Percentiles rank a stretch among this genome's conserved stretches.
Evolutionary conservation across 30 jellyfish, hydroid and myxozoan species (phyloP).

Genomic region (Aurelia aurita complex sp. Pacific): DNA sequence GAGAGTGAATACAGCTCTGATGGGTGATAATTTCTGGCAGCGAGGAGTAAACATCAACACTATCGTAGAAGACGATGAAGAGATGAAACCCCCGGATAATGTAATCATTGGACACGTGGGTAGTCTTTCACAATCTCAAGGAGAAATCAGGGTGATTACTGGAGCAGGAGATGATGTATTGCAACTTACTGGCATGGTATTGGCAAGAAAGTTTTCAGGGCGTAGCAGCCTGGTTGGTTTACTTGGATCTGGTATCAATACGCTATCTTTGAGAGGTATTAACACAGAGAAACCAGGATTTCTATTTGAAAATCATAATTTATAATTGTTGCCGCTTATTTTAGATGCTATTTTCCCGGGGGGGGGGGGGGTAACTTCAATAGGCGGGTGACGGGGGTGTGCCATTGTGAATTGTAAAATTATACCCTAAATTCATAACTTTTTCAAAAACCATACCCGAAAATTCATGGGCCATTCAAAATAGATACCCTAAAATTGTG

Average conservation of each 20-base stretch:
- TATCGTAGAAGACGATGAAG: constrained; percentile 6
- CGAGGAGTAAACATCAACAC: constrained; percentile 8
- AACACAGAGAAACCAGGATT: too few relatives aligned
- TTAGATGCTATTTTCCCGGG: too few relatives aligned
- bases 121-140: background rate
- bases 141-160: constrained; percentile 1
- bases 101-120: constrained; percentile 4
- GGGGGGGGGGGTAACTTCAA: too few relatives aligned
- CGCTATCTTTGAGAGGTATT: constrained; percentile 1
- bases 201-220: background rate
- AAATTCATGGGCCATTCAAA: too few relatives aligned
- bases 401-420: too few relatives aligned
- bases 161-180: constrained; percentile 17
- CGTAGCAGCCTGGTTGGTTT: background rate
- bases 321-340: too few relatives aligned
- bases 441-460: too few relatives aligned
- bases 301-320: too few relatives aligned
- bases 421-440: too few relatives aligned
- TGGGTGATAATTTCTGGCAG: constrained; percentile 1
- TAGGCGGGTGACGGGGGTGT: too few relatives aligned
- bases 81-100: background rate
- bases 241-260: constrained; percentile 13
- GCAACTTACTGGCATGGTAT: constrained; percentile 2
- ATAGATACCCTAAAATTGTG: too few relatives aligned
- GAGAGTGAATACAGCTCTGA: constrained; percentile 1